Evolutionary conservation across 2,797 vertebrate species (phyloP).

Genomic region (Pipistrellus pipistrellus): DNA sequence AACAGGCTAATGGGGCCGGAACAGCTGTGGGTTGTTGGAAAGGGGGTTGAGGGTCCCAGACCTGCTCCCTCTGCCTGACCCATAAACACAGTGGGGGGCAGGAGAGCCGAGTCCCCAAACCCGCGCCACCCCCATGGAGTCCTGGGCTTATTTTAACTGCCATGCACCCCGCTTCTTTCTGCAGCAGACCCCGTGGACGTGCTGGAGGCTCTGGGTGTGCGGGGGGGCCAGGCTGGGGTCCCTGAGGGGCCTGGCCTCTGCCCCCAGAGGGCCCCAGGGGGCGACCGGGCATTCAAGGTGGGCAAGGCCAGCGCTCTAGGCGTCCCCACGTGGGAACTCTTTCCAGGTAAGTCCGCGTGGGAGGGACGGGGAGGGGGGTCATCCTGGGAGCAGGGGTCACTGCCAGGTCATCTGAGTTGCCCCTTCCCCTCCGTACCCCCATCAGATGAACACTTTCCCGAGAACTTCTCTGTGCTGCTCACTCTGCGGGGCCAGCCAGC

Average conservation of each 20-base stretch:
- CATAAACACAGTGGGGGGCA: neutral
- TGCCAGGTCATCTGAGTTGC: neutral
- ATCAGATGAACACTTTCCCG: slow-evolving; percentile 92
- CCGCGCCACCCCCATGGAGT: neutral
- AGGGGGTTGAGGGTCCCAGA: neutral
- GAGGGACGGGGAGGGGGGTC: neutral
- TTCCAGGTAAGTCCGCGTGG: slow-evolving; percentile 89
- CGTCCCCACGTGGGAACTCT: slow-evolving; percentile 92
- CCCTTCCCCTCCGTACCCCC: no score
- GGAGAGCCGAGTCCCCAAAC: neutral
- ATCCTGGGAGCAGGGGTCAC: neutral
- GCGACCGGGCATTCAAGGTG: slow-evolving; percentile 92
- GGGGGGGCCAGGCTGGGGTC: slow-evolving; percentile 90
- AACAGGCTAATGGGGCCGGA: slow-evolving; percentile 41
- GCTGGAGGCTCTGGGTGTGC: slow-evolving; percentile 90
- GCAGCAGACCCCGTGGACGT: slow-evolving; percentile 91
- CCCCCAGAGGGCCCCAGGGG: slow-evolving; percentile 86
- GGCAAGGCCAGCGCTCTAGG: slow-evolving; percentile 91
- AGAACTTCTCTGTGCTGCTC: slow-evolving; percentile 93
- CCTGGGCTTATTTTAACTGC: neutral
- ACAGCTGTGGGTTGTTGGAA: slow-evolving; percentile 62
- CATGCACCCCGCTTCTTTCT: neutral
- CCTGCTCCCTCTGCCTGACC: neutral
- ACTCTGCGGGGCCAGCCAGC: slow-evolving; percentile 92
- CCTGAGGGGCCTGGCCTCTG: slow-evolving; percentile 92